phyloP scores from a whole-genome alignment of 2,888 invertebrate species.

The Dynastes grantii region DNA sequence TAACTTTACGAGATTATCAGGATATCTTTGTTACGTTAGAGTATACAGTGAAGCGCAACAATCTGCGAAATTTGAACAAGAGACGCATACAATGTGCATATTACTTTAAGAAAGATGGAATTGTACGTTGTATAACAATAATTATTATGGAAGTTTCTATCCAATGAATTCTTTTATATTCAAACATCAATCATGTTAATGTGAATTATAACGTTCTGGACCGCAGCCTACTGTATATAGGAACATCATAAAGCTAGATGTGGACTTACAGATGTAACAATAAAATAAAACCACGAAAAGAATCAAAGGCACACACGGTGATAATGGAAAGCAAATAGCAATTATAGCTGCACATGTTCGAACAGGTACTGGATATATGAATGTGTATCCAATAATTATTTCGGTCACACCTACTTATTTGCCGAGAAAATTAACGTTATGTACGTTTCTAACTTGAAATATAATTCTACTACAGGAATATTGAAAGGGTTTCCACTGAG shows the following conservation, averaged over 20 bases:
- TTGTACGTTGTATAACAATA: background rate
- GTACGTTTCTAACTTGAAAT: background rate
- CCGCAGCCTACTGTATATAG: no score
- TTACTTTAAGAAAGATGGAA: no score
- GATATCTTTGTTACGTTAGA: background rate
- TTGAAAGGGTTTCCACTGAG: constrained; percentile 14
- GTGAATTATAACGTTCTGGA: no score
- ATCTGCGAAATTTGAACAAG: no score
- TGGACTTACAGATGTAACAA: background rate
- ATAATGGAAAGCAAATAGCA: constrained; percentile 25
- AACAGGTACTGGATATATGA: constrained; percentile 8
- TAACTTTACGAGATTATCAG: background rate
- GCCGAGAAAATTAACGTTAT: constrained; percentile 37
- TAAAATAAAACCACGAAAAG: background rate
- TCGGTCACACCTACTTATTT: constrained; percentile 34
- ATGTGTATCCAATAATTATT: constrained; percentile 32
- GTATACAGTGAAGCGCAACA: background rate
- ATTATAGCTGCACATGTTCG: constrained; percentile 1
- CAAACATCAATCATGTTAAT: no score
- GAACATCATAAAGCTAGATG: background rate
- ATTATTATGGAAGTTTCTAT: background rate
- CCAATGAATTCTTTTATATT: no score
- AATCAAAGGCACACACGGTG: constrained; percentile 15
- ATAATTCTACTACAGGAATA: constrained; percentile 2
- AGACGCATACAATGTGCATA: no score